A percentile compares a stretch with the other conserved stretches of the same genome.
These are phyloP conservation scores for Trisateles emortualis DNA, from an alignment of 2,888 invertebrate species.

Conservation along the genomic window DNA sequence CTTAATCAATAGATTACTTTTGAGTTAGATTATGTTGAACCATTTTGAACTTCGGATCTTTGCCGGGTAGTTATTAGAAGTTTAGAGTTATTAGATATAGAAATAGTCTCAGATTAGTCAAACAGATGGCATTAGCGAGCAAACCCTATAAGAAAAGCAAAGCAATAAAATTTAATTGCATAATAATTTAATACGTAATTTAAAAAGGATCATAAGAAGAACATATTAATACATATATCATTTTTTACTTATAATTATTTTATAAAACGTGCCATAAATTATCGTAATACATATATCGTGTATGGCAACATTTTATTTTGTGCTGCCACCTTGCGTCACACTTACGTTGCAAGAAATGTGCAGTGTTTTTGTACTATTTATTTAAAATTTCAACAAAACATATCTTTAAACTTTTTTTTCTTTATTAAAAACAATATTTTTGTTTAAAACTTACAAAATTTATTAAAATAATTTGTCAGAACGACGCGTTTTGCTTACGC, in stretches of 20 bases:
- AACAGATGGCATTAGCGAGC: background rate
- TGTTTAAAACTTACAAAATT: too few relatives aligned
- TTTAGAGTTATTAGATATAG: too few relatives aligned
- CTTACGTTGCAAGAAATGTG: slow-evolving; percentile 1
- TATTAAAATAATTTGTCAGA: too few relatives aligned
- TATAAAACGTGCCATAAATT: background rate
- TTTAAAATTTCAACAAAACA: background rate
- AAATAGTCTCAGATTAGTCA: background rate
- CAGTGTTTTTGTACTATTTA: slow-evolving; percentile 15
- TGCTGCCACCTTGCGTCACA: slow-evolving; percentile 42
- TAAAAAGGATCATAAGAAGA: too few relatives aligned
- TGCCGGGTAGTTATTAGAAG: too few relatives aligned
- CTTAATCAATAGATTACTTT: too few relatives aligned
- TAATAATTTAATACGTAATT: too few relatives aligned
- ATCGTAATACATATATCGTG: slow-evolving; percentile 6
- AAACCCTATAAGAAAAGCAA: background rate
- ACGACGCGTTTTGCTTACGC: background rate
- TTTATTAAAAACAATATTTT: background rate
- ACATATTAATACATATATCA: too few relatives aligned
- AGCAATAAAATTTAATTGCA: too few relatives aligned
- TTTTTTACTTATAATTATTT: too few relatives aligned
- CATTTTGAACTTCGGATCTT: too few relatives aligned
- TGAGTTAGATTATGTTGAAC: too few relatives aligned
- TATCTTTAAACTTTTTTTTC: background rate
- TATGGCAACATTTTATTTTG: slow-evolving; percentile 24